These are phyloP conservation scores for Illadopsis cleaveri DNA, from an alignment of 2,113 vertebrate genomes.

Conservation along the genomic window DNA sequence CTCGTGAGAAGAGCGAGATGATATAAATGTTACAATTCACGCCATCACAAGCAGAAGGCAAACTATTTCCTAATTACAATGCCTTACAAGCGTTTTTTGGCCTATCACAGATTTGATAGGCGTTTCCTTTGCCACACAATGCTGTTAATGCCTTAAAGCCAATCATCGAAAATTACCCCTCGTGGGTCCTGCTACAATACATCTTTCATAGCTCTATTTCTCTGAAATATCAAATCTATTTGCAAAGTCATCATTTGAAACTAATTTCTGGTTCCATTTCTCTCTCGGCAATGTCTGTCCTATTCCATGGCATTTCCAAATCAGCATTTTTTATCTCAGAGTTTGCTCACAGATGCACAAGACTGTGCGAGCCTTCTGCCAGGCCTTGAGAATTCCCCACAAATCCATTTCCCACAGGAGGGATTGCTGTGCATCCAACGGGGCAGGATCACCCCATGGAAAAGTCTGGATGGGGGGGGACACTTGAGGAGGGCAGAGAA, in stretches of 20 bases:
- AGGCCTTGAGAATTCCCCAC: neutral
- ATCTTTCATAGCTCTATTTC: neutral
- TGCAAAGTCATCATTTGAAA: neutral
- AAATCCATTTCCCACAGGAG: neutral
- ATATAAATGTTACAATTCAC: neutral
- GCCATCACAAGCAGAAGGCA: neutral
- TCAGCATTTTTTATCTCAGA: neutral
- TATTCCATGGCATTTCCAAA: neutral
- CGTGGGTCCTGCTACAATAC: neutral
- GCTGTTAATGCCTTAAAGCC: neutral
- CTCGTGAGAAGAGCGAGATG: neutral
- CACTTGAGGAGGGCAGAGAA: neutral
- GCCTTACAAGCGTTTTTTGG: neutral
- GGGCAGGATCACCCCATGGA: neutral
- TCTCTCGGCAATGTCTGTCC: neutral
- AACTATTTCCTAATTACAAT: neutral
- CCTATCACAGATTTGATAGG: neutral
- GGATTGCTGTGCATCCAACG: neutral
- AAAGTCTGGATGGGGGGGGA: neutral
- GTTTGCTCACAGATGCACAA: neutral
- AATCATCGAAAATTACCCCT: neutral
- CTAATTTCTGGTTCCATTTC: neutral
- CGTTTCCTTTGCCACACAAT: neutral
- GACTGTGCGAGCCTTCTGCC: neutral
- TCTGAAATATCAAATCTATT: neutral